Conservation (phyloP, 2,113 vertebrate species). For the Oxyruncus cristatus region DNA sequence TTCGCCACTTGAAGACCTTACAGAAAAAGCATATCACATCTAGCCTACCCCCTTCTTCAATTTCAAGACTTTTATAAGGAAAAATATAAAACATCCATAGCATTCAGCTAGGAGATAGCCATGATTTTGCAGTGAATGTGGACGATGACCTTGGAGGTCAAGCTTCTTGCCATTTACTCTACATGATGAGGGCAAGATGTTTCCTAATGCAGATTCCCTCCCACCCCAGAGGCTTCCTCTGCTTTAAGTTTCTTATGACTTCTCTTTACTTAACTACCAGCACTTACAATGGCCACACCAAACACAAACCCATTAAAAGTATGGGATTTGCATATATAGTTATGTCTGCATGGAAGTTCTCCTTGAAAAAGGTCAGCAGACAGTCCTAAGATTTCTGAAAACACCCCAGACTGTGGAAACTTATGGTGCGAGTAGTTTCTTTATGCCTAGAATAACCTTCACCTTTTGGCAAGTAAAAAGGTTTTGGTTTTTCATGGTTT, state of each 20-base stretch:
- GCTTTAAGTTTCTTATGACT: background rate
- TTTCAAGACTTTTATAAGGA: background rate
- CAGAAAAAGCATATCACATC: background rate
- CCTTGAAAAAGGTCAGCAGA: background rate
- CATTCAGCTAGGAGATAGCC: background rate
- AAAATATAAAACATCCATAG: background rate
- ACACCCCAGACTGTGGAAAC: background rate
- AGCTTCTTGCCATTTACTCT: background rate
- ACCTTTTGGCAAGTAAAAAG: background rate
- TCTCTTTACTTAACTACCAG: background rate
- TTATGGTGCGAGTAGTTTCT: rapidly evolving
- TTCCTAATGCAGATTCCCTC: background rate
- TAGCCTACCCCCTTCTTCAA: background rate
- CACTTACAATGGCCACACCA: background rate
- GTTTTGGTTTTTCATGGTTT: background rate
- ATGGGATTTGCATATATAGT: background rate
- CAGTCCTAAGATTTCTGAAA: background rate
- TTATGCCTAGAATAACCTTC: background rate
- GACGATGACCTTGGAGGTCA: background rate
- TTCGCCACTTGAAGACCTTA: background rate
- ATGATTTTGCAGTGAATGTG: background rate
- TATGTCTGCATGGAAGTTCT: background rate
- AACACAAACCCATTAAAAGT: background rate
- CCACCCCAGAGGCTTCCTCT: background rate
- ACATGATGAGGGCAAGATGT: background rate